Evolutionary conservation across 1,140 invertebrate species (phyloP).

Genomic region (Atta texana): DNA sequence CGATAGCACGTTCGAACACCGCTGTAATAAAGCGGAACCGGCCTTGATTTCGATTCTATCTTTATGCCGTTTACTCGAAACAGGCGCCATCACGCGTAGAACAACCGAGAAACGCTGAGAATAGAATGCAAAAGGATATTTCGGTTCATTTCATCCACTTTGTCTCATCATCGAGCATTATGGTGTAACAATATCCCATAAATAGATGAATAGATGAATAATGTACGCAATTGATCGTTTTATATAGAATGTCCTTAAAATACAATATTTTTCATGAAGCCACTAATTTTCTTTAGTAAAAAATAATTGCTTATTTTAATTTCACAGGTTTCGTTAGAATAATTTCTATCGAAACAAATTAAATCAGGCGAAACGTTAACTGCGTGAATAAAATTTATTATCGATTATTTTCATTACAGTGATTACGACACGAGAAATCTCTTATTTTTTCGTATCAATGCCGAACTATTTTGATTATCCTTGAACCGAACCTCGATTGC

Average conservation of each 20-base stretch:
- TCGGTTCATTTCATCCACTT: not conserved
- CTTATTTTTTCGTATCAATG: constrained; percentile 19
- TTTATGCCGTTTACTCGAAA: not conserved
- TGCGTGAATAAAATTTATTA: not conserved
- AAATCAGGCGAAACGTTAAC: not conserved
- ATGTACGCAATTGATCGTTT: not conserved
- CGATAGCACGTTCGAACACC: not conserved
- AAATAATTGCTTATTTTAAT: not conserved
- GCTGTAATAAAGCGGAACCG: not conserved
- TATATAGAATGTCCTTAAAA: not conserved
- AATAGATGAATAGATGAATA: constrained; percentile 16
- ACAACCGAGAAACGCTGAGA: not conserved
- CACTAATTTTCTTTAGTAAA: not conserved
- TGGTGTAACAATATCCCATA: not conserved
- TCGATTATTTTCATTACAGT: not conserved
- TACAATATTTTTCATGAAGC: not conserved
- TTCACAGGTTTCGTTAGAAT: not conserved
- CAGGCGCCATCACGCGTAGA: not conserved
- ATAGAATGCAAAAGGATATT: not conserved
- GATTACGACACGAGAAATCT: not conserved
- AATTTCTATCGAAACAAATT: not conserved
- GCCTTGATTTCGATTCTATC: constrained; percentile 30
- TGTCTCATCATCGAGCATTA: not conserved
- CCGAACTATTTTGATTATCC: not conserved
- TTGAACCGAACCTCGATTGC: not conserved